These are phyloP conservation scores for Diabrotica virgifera DNA, from an alignment of 1,140 invertebrate species.

Conservation along the genomic window DNA sequence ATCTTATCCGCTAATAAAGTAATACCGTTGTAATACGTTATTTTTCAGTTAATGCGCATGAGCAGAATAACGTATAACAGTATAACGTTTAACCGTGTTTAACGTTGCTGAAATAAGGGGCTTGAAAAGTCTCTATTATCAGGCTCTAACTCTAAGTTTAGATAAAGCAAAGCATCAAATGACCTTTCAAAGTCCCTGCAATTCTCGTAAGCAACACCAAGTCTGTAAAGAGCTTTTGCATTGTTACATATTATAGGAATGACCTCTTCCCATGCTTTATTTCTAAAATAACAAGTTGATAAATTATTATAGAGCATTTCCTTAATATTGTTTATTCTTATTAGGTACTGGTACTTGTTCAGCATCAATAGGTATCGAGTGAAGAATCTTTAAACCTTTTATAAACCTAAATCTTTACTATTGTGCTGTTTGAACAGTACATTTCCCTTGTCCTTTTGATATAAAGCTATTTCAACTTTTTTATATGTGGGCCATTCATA, in stretches of 20 bases:
- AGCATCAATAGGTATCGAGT: constrained; percentile 59
- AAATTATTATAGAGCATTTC: constrained; percentile 70
- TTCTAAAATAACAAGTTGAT: constrained; percentile 68
- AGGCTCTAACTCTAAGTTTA: constrained; percentile 56
- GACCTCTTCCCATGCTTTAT: constrained; percentile 59
- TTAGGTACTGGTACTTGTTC: constrained; percentile 49
- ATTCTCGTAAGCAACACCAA: constrained; percentile 59
- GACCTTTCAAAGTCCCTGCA: constrained; percentile 64
- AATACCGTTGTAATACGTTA: no score
- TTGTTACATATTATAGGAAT: constrained; percentile 65
- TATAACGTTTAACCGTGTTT: no score
- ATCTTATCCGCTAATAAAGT: no score
- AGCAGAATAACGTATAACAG: no score
- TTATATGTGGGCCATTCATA: constrained; percentile 42
- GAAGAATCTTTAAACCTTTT: constrained; percentile 63
- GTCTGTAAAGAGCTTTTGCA: constrained; percentile 73
- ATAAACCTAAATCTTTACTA: constrained; percentile 52
- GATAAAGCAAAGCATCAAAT: constrained; percentile 58
- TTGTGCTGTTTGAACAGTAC: constrained; percentile 34
- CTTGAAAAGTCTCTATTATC: no score
- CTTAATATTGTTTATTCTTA: constrained; percentile 52
- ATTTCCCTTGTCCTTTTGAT: constrained; percentile 40
- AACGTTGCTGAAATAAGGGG: no score
- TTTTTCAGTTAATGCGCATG: no score
- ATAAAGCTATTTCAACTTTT: constrained; percentile 37